Evolutionary conservation across 2,797 vertebrate genomes (phyloP), one percentile per base, ranked within the genome.

Genomic region (Aselliscus stoliczkanus): DNA sequence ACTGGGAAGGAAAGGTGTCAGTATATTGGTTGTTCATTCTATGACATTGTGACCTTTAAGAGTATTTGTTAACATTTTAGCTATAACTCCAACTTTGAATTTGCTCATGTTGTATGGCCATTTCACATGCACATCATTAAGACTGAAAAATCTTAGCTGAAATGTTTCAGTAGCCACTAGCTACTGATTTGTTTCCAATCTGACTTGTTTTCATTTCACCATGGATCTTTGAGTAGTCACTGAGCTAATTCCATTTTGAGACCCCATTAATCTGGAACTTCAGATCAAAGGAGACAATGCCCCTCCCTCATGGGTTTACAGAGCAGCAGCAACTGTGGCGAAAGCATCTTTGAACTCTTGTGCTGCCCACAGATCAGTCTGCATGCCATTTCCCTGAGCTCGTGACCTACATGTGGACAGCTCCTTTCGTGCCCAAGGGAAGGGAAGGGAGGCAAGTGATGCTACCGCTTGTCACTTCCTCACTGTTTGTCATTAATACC

Each of bases 221-320:
- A 56, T 39, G 70, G 75, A 91, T 96, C 96, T 94, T 56, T 85
- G 58, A 95, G 93, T 42, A 96, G 60, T 97, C 86, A 77, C 81
- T 95, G 93, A 98, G 79, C 85, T 98, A 93, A 98, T 98, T 97
- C 96, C 96, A 98, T 98, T 98, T 98, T 97, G 77, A 96, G 97
- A 96, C 72, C 72, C 97, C 97, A 97, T 98, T 98, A 98, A 97
- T 69, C 96, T 96, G 73, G 90, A 97, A 96, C 64, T 97, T 95
- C 81, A 96, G 95, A 97, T 97, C 88, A 88, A 97, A 97, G 60
- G 25, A 97, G 90, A 83, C 18, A 10, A 6, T 4, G 20, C 21
- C 47, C 93, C 82, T 97, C 94, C 90, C 82, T 23, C 6, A 75
- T 81, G 76, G 93, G 75, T 77, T 34, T 64, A 69, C 92, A 88